These are phyloP conservation scores for Lottia gigantea DNA, from an alignment of 2,888 invertebrate species.

Conservation along the genomic window DNA sequence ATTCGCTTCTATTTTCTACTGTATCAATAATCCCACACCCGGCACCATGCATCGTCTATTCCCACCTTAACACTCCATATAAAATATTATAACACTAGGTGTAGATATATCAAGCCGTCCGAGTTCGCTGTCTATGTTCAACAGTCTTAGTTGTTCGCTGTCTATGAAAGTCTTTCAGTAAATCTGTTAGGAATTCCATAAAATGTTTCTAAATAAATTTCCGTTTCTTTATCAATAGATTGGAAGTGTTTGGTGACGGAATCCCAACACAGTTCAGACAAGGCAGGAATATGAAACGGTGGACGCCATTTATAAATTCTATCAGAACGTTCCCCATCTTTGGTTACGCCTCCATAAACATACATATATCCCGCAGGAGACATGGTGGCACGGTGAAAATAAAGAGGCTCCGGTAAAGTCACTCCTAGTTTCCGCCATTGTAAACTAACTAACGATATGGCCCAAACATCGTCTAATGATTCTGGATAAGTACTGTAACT, in stretches of 20 bases:
- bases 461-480: conserved; percentile 79
- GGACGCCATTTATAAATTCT: conserved; percentile 78
- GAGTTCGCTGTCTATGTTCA: too few species aligned
- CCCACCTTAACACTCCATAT: too few species aligned
- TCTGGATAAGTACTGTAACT: conserved; percentile 73
- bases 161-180: background rate
- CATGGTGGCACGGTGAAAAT: conserved; percentile 87
- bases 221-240: background rate
- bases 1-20: too few species aligned
- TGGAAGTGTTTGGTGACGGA: conserved; percentile 70
- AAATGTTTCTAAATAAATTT: conserved; percentile 4
- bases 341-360: conserved; percentile 66
- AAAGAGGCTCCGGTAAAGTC: conserved; percentile 79
- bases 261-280: conserved; percentile 90
- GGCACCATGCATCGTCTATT: too few species aligned
- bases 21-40: too few species aligned
- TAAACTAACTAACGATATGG: conserved; percentile 78
- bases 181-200: conserved; percentile 14
- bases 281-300: conserved; percentile 83
- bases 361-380: conserved; percentile 71
- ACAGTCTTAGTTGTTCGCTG: too few species aligned
- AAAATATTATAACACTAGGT: too few species aligned
- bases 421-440: conserved; percentile 82
- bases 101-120: too few species aligned
- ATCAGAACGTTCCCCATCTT: conserved; percentile 74